Percentiles rank a stretch among this genome's conserved stretches.
Conservation (phyloP, 2,797 vertebrate species). For the Anguilla megastoma region DNA sequence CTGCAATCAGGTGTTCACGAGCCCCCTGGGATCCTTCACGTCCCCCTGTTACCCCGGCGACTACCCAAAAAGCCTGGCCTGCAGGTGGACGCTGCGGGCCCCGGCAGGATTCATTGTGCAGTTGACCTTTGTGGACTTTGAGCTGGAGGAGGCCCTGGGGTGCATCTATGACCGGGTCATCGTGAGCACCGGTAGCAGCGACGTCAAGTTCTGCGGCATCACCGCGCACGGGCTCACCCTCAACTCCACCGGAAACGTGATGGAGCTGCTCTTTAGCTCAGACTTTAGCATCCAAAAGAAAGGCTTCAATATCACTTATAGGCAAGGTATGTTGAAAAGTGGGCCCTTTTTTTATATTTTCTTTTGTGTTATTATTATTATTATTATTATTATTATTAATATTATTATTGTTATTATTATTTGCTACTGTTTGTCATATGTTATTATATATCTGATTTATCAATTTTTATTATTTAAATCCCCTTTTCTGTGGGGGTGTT, state of each 20-base stretch:
- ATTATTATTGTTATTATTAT: conserved; percentile 8
- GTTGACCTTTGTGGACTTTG: conserved; percentile 90
- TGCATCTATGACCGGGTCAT: conserved; percentile 90
- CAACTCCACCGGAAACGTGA: conserved; percentile 89
- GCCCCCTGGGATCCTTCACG: conserved; percentile 78
- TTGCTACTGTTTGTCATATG: background rate
- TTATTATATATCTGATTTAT: conserved; percentile 13
- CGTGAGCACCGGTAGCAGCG: conserved; percentile 78
- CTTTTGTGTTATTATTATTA: conserved; percentile 26
- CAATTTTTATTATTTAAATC: conserved; percentile 8
- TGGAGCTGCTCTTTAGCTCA: conserved; percentile 86
- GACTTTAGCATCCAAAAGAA: conserved; percentile 97
- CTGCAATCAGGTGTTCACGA: conserved; percentile 78
- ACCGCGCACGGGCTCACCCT: conserved; percentile 90
- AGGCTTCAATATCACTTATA: conserved; percentile 90
- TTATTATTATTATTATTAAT: conserved; percentile 28
- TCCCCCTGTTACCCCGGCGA: conserved; percentile 89
- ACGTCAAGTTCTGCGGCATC: conserved; percentile 84
- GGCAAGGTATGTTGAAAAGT: conserved; percentile 82
- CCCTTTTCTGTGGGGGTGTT: background rate
- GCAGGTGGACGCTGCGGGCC: conserved; percentile 86
- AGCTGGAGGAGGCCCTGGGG: conserved; percentile 88
- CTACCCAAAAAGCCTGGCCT: conserved; percentile 83
- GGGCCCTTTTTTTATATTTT: conserved; percentile 20
- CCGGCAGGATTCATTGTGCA: conserved; percentile 89